A percentile compares a stretch with the other conserved stretches of the same genome.
Conservation (phyloP, 2,797 vertebrate species). For the Brachyrhaphis roseni region DNA sequence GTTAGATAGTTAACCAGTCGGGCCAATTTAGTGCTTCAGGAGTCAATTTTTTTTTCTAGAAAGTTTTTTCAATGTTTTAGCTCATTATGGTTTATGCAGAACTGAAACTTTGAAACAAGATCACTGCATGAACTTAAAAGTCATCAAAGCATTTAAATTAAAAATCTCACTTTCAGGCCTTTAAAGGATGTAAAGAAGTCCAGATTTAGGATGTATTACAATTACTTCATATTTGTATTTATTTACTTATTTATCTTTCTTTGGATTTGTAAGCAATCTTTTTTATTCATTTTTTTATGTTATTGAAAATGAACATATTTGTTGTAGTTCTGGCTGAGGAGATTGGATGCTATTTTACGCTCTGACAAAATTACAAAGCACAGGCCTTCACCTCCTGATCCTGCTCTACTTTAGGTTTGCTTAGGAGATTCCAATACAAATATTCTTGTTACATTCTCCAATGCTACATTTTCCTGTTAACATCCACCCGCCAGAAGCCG, state of each 20-base stretch:
- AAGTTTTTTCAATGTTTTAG: not conserved
- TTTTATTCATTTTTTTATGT: not conserved
- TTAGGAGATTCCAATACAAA: not conserved
- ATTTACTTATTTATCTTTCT: not conserved
- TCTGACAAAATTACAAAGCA: not conserved
- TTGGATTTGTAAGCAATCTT: not conserved
- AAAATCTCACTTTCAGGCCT: not conserved
- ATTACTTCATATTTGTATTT: not conserved
- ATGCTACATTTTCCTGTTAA: not conserved
- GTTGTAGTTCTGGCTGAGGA: not conserved
- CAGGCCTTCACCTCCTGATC: not conserved
- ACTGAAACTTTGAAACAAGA: not conserved
- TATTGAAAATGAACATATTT: not conserved
- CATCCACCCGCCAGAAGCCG: no score
- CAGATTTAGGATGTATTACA: not conserved
- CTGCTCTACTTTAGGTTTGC: not conserved
- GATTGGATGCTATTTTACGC: not conserved
- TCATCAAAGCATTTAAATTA: not conserved
- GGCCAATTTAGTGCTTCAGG: not conserved
- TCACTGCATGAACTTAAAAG: not conserved
- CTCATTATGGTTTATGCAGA: not conserved
- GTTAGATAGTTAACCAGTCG: slow-evolving; percentile 4
- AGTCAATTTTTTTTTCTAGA: not conserved
- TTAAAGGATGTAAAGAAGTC: not conserved
- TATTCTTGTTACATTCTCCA: not conserved